Base-by-base conservation (phyloP, 2,113 vertebrate species). In the Rhynchopsitta pachyrhyncha region DNA sequence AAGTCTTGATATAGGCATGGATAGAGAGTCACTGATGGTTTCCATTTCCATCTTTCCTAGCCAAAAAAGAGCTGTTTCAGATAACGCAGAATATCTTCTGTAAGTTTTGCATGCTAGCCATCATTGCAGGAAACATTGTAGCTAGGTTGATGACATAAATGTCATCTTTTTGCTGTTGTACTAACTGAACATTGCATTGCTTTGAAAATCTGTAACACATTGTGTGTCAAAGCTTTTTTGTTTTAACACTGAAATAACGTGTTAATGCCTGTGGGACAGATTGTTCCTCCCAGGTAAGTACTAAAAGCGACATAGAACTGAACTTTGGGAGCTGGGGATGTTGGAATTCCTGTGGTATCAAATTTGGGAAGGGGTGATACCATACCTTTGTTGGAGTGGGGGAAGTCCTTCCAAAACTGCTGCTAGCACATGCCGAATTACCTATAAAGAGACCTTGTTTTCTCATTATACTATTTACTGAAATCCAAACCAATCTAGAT, bases 11-110 rank as follows among this genome's bases (percentile, higher is more conserved):
- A 15, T 35, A 23, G 49, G 4, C 47, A 42, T 35, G 62, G 28
- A 6, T 49, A 63, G 55, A 49, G 22, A 75, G 25, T 75, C 17
- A 64, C 37, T 82, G 77, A 60, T 6, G 5, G 35, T 91, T 93
- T 91, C 50, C 7, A 50, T 85, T 91, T 88, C 29, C 41, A 63
- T 90, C 18, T 77, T 93, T 95, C 22, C n/a, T 76, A 95, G 75
- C 52, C 28, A 86, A 92, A 88, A 87, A 73, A 80, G 70, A 89
- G 33, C 44, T 88, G 6, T 85, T 82, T 79, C 68, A 94, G 31
- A 74, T 93, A 88, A 83, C 52, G 62, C 41, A 70, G 59, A 80
- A 17, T 95, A 77, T 66, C 9, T 91, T 82, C 39, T 87, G 66
- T 75, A 94, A 90, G 81, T 82, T 89, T 71, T 91, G 70, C 75